A percentile compares a stretch with the other conserved stretches of the same genome.
These are phyloP conservation scores for Carcharodon carcharias DNA, from an alignment of 2,797 vertebrate genomes.

Conservation along the genomic window DNA sequence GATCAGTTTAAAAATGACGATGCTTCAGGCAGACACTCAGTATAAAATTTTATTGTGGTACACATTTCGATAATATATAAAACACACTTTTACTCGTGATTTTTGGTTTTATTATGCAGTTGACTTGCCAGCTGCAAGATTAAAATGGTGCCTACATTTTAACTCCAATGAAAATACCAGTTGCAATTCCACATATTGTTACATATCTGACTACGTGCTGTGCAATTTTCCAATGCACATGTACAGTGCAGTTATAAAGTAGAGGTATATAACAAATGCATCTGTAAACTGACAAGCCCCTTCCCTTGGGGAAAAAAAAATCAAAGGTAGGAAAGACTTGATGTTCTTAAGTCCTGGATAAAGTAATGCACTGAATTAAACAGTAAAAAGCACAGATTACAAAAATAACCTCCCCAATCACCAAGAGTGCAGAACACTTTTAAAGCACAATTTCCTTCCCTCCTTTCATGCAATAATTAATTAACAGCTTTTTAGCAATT, in stretches of 20 bases:
- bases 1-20: not conserved
- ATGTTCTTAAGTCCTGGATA: conserved; percentile 2
- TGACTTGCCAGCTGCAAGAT: not conserved
- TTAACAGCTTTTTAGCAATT: not conserved
- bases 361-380: not conserved
- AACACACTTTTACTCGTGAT: conserved; percentile 14
- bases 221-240: conserved; percentile 17
- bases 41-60: conserved; percentile 8
- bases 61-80: not conserved
- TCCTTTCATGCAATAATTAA: not conserved
- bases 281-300: conserved; percentile 10
- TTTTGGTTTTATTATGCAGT: conserved; percentile 35
- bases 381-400: not conserved
- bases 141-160: conserved; percentile 11
- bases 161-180: conserved; percentile 29
- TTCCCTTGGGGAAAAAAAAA: not conserved
- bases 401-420: conserved; percentile 24
- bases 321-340: not conserved
- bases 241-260: conserved; percentile 4
- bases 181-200: not conserved
- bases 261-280: conserved; percentile 34
- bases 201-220: not conserved
- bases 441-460: not conserved
- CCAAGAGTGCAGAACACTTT: conserved; percentile 2
- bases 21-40: not conserved